A percentile compares a stretch with the other conserved stretches of the same genome.
These are phyloP conservation scores for Cyclina sinensis DNA, from an alignment of 1,140 invertebrate genomes.

Conservation along the genomic window DNA sequence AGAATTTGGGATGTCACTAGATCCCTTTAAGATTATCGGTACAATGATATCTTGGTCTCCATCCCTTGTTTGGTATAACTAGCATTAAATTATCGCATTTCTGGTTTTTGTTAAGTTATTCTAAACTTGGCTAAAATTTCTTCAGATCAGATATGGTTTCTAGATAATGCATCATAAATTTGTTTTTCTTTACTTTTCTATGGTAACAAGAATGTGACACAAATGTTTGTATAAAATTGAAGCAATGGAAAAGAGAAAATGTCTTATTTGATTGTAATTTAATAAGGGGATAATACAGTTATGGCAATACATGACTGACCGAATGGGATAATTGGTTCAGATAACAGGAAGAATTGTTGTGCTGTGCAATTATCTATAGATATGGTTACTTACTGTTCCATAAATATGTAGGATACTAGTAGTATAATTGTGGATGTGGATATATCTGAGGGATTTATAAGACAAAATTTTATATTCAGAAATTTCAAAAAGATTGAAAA, in stretches of 20 bases:
- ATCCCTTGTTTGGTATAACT: background rate
- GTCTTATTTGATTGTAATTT: background rate
- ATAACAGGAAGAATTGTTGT: constrained; percentile 10
- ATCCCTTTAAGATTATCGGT: background rate
- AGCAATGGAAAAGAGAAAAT: background rate
- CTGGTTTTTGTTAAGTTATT: constrained; percentile 4
- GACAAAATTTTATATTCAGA: no score
- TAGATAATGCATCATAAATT: constrained; percentile 21
- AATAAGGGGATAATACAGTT: background rate
- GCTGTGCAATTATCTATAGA: background rate
- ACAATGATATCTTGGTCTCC: background rate
- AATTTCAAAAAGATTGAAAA: no score
- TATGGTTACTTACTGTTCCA: background rate
- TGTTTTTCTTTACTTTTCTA: constrained; percentile 16
- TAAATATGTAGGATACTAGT: background rate
- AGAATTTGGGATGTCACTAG: background rate
- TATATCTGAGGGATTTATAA: no score
- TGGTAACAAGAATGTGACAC: background rate
- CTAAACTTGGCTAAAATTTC: constrained; percentile 10
- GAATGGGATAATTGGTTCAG: background rate
- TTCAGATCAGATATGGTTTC: constrained; percentile 15
- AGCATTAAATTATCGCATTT: background rate
- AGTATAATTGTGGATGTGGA: background rate
- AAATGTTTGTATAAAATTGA: constrained; percentile 5
- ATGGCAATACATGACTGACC: background rate